Conservation (phyloP, 2,797 vertebrate species). For the Mormyrus proboscirostris region DNA sequence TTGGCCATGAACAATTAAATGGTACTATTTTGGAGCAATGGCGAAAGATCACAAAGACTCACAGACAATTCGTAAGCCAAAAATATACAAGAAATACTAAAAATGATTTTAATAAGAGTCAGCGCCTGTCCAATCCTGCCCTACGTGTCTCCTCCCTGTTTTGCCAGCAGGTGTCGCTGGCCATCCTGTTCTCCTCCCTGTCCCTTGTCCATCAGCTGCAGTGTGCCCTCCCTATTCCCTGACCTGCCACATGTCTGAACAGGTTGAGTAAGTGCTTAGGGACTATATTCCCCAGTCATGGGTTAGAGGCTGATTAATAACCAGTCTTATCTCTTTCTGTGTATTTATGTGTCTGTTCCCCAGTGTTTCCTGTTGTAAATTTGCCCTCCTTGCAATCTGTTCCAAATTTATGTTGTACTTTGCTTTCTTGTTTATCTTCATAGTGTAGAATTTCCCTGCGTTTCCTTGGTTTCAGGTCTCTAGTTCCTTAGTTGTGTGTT, state of each 20-base stretch:
- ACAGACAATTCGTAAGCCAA: background rate
- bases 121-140: background rate
- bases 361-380: background rate
- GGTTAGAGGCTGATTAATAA: background rate
- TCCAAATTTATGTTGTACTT: background rate
- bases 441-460: background rate
- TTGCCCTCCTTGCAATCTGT: background rate
- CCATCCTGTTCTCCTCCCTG: background rate
- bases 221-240: background rate
- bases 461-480: no score
- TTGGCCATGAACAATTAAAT: background rate
- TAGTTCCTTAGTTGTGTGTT: background rate
- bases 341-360: background rate
- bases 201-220: background rate
- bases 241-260: background rate
- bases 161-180: background rate
- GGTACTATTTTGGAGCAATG: background rate
- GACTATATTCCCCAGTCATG: background rate
- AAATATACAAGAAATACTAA: background rate
- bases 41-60: background rate
- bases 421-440: background rate
- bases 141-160: background rate
- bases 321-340: background rate
- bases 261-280: background rate
- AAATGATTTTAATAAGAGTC: background rate